Base-by-base conservation (phyloP, 2,113 vertebrate genomes). In the Acrocephalus arundinaceus region DNA sequence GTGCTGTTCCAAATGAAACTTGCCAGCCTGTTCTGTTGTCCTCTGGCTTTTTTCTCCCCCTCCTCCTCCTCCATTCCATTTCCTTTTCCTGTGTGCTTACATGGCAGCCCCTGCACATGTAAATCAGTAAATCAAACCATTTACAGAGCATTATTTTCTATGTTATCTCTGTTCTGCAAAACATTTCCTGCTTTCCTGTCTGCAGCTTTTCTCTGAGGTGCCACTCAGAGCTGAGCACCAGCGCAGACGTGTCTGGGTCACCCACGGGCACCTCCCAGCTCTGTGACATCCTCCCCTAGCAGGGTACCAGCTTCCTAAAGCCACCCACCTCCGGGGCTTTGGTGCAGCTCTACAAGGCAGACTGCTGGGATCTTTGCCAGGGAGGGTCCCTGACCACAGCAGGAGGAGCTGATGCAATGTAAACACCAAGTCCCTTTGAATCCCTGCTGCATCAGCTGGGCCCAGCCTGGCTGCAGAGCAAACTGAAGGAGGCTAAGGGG, bases 151-250 rank as follows among this genome's bases (percentile, higher is more conserved):
- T 43, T 86, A 81, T 78, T 90, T 46, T 86, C 87, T 74, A 15
- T 68, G 81, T 93, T 97, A 96, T 96, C 91, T 96, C 65, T 74
- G 39, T 67, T 92, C 28, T 89, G 85, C 95, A 96, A 75, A 89
- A 39, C 6, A 1, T 90, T 97, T 97, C 96, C 96, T 96, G 91
- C 70, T 75, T 96, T 96, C 87, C 91, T 85, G 85, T 41, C 87
- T 71, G 83, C 0, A 1, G 73, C 39, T n/a, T 84, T 95, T 76
- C 76, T 93, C 57, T 61, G 27, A 65, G 86, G 83, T 89, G 61
- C 24, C 39, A 52, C 62, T 88, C 15, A 2, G 55, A 15, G 23
- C 17, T 23, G 45, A 75, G 41, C 33, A 49, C 24, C 49, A 46
- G 21, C 0, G 0, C 62, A 66, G 79, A 35, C 1, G 0, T 37